These are phyloP conservation scores for Apotomis turbidana DNA, from an alignment of 2,888 invertebrate species.

Conservation along the genomic window DNA sequence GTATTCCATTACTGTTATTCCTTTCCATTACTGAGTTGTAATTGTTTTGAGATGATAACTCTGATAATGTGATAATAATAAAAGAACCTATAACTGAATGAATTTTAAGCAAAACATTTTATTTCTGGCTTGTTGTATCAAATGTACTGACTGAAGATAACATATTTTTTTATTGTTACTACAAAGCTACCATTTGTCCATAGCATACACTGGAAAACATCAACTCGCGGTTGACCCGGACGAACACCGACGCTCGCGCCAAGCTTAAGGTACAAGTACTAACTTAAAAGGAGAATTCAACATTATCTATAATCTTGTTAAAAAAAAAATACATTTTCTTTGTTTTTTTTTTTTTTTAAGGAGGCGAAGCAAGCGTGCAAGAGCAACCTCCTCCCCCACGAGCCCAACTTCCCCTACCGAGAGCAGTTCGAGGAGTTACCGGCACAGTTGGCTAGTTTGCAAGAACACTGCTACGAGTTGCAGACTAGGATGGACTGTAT, in stretches of 20 bases:
- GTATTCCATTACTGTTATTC: too few relatives aligned
- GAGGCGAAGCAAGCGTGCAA: slow-evolving; percentile 83
- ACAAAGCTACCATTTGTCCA: not conserved
- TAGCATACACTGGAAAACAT: slow-evolving; percentile 71
- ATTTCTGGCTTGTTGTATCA: too few relatives aligned
- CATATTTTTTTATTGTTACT: too few relatives aligned
- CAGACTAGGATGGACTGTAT: slow-evolving; percentile 87
- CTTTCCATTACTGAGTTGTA: too few relatives aligned
- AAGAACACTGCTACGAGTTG: slow-evolving; percentile 79
- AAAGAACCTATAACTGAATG: too few relatives aligned
- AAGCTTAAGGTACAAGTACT: slow-evolving; percentile 57
- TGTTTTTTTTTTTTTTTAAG: not conserved
- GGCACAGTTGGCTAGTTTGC: slow-evolving; percentile 77
- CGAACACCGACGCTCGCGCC: slow-evolving; percentile 74
- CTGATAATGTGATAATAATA: too few relatives aligned
- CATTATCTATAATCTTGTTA: too few relatives aligned
- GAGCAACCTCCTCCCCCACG: slow-evolving; percentile 80
- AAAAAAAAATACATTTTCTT: too few relatives aligned
- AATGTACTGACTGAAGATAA: too few relatives aligned
- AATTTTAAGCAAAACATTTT: too few relatives aligned
- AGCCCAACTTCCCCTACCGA: slow-evolving; percentile 81
- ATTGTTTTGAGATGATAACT: too few relatives aligned
- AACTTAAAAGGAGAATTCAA: too few relatives aligned
- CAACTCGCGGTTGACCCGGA: slow-evolving; percentile 54
- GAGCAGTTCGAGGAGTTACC: slow-evolving; percentile 82